Conservation (phyloP, 1,140 invertebrate genomes). For the Aphelinus atriplicis region DNA sequence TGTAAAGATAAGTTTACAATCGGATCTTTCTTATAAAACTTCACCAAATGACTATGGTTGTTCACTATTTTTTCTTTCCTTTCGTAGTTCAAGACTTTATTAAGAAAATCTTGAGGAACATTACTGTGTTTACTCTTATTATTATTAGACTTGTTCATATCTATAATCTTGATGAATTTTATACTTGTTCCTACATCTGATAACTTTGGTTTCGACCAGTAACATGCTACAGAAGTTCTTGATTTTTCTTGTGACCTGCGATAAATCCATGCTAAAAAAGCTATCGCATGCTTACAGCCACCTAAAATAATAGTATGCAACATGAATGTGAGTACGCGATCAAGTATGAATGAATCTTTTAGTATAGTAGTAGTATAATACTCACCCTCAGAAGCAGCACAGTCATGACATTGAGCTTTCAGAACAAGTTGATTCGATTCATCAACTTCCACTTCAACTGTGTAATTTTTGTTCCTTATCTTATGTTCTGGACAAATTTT, state of each 20-base stretch:
- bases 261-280: slow-evolving; percentile 59
- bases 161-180: neutral
- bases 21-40: slow-evolving; percentile 14
- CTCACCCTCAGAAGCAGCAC: slow-evolving; percentile 42
- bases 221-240: slow-evolving; percentile 50
- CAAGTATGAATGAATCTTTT: no score
- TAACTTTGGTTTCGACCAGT: slow-evolving; percentile 52
- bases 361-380: neutral
- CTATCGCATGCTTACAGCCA: slow-evolving; percentile 55
- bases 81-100: neutral
- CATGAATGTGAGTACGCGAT: neutral
- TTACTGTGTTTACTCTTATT: no score
- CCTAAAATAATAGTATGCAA: neutral
- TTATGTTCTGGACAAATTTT: slow-evolving; percentile 55
- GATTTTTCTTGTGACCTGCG: slow-evolving; percentile 53
- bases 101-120: neutral
- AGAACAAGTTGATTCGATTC: slow-evolving; percentile 42
- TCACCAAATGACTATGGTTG: slow-evolving; percentile 13
- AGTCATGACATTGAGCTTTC: slow-evolving; percentile 45
- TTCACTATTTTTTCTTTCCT: neutral
- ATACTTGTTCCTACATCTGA: slow-evolving; percentile 29
- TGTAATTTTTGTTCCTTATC: slow-evolving; percentile 21
- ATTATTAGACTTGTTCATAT: neutral
- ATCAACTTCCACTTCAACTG: slow-evolving; percentile 41
- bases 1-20: neutral